Percentiles rank a stretch among this genome's conserved stretches.
These are phyloP conservation scores for Microcebus lehilahytsara DNA, from an alignment of 2,113 vertebrate species.

Conservation along the genomic window DNA sequence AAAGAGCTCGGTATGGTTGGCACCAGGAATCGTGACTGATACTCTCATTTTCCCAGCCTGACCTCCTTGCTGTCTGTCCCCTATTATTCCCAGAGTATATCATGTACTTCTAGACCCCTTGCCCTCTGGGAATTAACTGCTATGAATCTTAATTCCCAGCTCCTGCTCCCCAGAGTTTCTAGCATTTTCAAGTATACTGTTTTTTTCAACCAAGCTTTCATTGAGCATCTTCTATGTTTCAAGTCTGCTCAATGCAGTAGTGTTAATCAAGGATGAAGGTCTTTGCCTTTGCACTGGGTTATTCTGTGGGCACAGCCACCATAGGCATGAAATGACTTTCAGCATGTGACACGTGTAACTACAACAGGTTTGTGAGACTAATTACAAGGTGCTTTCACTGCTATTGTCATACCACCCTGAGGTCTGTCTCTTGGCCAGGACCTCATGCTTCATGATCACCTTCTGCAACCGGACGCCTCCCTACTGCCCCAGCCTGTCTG, in stretches of 20 bases:
- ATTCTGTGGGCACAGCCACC: neutral
- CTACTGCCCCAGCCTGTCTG: neutral
- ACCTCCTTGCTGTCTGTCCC: neutral
- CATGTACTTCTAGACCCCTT: neutral
- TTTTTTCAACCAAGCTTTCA: neutral
- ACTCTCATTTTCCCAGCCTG: neutral
- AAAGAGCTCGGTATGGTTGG: neutral
- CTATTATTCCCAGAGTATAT: neutral
- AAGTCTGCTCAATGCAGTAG: neutral
- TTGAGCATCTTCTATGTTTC: neutral
- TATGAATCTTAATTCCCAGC: neutral
- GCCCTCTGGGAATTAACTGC: conserved; percentile 13
- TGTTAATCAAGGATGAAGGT: neutral
- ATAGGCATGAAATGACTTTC: neutral
- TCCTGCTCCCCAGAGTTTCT: neutral
- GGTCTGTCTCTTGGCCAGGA: neutral
- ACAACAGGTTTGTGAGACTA: neutral
- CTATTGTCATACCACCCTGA: neutral
- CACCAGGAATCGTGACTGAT: neutral
- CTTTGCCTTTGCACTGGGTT: neutral
- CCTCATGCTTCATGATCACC: neutral
- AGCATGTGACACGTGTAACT: neutral
- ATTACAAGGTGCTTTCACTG: neutral
- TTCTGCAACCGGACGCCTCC: neutral
- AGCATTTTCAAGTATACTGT: neutral